These are phyloP conservation scores for Protobothrops flavoviridis DNA, from an alignment of 2,113 vertebrate genomes.

Conservation along the genomic window DNA sequence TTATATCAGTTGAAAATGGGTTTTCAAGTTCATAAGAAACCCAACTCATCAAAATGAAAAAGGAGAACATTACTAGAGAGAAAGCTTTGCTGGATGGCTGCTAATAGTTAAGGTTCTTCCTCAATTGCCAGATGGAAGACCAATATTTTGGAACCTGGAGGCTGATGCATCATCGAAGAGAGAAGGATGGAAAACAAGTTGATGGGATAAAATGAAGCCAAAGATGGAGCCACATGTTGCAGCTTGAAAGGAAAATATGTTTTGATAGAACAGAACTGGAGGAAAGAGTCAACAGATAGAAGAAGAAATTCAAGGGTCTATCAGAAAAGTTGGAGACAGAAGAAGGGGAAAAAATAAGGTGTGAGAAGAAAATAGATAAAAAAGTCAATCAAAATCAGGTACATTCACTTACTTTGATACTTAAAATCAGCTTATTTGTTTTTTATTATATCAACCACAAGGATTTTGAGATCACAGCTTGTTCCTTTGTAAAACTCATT, in stretches of 20 bases:
- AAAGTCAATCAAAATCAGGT: neutral
- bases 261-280: neutral
- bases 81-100: neutral
- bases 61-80: neutral
- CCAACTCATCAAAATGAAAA: neutral
- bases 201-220: neutral
- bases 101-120: neutral
- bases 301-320: neutral
- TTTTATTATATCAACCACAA: neutral
- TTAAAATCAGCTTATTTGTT: neutral
- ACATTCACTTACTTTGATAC: neutral
- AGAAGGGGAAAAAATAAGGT: no score
- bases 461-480: conserved; percentile 34
- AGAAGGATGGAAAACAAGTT: neutral
- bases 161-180: neutral
- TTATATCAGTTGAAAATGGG: neutral
- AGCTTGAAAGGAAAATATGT: neutral
- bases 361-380: neutral
- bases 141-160: neutral
- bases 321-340: neutral
- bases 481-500: neutral
- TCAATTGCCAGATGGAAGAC: no score
- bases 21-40: neutral
- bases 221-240: neutral
- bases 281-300: neutral